phyloP scores from a whole-genome alignment of 2,113 vertebrate genomes.

The Nycticryphes semicollaris region DNA sequence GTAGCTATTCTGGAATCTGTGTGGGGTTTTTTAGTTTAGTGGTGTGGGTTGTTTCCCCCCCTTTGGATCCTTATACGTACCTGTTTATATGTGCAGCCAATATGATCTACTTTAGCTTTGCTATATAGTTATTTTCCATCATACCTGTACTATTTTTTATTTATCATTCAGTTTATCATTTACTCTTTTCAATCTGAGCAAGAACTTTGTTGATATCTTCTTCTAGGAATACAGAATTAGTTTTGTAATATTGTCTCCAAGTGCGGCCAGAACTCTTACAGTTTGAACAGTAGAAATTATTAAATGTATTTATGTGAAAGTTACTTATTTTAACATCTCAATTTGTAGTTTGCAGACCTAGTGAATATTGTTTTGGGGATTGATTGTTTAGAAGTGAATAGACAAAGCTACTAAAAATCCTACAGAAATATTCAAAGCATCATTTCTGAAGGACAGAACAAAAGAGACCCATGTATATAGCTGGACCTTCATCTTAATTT shows the following conservation, averaged over 20 bases:
- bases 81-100: not conserved
- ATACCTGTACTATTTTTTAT: not conserved
- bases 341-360: not conserved
- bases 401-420: not conserved
- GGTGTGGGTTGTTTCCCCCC: no score
- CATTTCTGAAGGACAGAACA: not conserved
- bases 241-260: not conserved
- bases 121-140: not conserved
- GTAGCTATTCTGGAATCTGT: not conserved
- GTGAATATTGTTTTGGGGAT: not conserved
- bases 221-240: not conserved
- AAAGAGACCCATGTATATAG: not conserved
- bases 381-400: not conserved
- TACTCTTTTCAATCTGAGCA: not conserved
- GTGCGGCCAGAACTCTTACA: no score
- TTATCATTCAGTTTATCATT: not conserved
- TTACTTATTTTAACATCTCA: rapidly evolving
- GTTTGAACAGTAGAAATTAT: not conserved
- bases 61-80: not conserved
- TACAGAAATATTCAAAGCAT: not conserved
- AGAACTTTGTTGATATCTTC: not conserved
- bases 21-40: not conserved
- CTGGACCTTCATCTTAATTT: not conserved
- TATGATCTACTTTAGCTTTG: not conserved
- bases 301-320: not conserved